Evolutionary conservation across 2,888 invertebrate genomes (phyloP), one percentile per base, ranked within the genome.

Genomic region (Euzophera pinguis): DNA sequence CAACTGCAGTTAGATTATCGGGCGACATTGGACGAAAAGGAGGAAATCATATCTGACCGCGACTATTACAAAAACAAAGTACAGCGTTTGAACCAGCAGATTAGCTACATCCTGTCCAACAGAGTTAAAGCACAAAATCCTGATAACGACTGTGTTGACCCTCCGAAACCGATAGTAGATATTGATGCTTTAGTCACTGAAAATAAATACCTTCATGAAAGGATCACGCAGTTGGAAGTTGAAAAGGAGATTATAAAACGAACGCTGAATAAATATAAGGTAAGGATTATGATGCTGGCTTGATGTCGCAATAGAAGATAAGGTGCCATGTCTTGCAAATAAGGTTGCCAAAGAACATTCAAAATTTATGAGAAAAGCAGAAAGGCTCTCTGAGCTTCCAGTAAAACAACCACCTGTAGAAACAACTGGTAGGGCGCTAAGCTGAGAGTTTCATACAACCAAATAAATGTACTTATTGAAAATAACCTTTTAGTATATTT

Each of bases 21-120:
- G 74, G 92, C 94, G 5, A 92, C 96, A 27, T 78, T 97, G 42
- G 97, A 97, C 77, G 97, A 97, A 73, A 97, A 96, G 71, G 96
- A 96, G 70, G 97, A 97, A 71, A 78, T 95, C 32, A 93, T 94
- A 13, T 93, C 93, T 4, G 96, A 97, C 73, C 90, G 96, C 55
- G 96, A 97, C 77, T 95, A 95, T 17, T 96, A 95, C 72, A 95
- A 95, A 72, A 94, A 92, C 64, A 97, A 97, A 86, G 94, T 95
- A 2, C 95, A 96, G 71, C 90, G 96, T 8, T 88, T 97, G 16
- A 96, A 96, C 78, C 94, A 95, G 62, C 95, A 96, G 73, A 91
- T 97, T 13, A 93, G 94, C 63, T 93, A 93, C 60, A 92, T 88
- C 37, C 58, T 90, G 29, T 69, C 78, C 7, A 96, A 57, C 78